Conservation (phyloP, 2,888 invertebrate genomes). For the Agrochola macilenta region DNA sequence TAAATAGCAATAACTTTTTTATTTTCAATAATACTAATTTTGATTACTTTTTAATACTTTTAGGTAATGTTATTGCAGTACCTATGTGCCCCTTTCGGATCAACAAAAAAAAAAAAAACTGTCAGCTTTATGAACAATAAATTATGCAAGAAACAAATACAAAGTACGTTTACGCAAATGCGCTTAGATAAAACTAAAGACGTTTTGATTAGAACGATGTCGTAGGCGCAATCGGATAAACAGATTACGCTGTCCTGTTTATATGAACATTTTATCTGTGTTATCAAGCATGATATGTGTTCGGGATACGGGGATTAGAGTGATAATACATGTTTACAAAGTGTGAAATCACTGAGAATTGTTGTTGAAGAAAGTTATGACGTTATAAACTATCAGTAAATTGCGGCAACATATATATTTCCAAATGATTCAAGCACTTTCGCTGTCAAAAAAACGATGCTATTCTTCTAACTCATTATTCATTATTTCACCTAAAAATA, state of each 20-base stretch:
- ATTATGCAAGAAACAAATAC: conserved; percentile 22
- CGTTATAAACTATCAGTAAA: background rate
- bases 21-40: too few species aligned
- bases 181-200: conserved; percentile 8
- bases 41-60: too few species aligned
- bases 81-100: too few species aligned
- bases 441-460: background rate
- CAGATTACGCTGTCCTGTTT: conserved; percentile 20
- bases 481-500: background rate
- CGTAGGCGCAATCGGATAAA: conserved; percentile 12
- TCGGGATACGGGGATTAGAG: conserved; percentile 27
- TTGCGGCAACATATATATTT: background rate
- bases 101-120: background rate
- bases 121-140: background rate
- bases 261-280: conserved; percentile 9
- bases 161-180: conserved; percentile 20
- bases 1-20: too few species aligned
- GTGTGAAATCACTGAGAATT: conserved; percentile 16
- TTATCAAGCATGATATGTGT: background rate
- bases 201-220: conserved; percentile 14
- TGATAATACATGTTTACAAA: conserved; percentile 16
- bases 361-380: conserved; percentile 2
- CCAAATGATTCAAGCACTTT: background rate
- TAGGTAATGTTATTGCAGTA: too few species aligned
- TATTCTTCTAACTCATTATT: background rate